phyloP scores from a whole-genome alignment of 2,888 invertebrate species.

The Ommatoiulus sabulosus region DNA sequence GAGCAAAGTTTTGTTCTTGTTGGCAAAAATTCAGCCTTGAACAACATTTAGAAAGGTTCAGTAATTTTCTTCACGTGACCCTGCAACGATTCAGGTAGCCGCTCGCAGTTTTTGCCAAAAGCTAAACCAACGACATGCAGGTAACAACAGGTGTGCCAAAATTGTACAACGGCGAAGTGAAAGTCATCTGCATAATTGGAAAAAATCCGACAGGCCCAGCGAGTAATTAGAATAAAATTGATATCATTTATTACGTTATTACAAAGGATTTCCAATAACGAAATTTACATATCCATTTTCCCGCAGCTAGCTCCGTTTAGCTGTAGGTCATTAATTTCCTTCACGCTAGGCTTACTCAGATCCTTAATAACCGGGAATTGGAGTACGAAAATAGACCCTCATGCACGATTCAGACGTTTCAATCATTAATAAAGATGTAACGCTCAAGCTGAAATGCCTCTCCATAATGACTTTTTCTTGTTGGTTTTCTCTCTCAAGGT shows the following conservation, averaged over 20 bases:
- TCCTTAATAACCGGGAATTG: background rate
- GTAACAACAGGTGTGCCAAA: slow-evolving; percentile 42
- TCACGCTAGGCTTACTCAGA: background rate
- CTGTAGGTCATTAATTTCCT: slow-evolving; percentile 36
- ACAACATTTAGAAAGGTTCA: background rate
- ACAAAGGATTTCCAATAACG: slow-evolving; percentile 30
- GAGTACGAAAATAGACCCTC: slow-evolving; percentile 40
- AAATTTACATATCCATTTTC: slow-evolving; percentile 23
- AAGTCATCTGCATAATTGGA: slow-evolving; percentile 41
- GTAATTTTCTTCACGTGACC: background rate
- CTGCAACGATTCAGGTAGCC: slow-evolving; percentile 9
- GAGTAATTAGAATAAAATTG: slow-evolving; percentile 48
- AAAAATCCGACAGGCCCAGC: background rate
- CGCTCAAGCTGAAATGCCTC: slow-evolving; percentile 14
- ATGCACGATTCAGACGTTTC: slow-evolving; percentile 29
- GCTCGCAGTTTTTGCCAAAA: background rate
- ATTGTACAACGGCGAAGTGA: background rate
- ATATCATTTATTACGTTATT: slow-evolving; percentile 48
- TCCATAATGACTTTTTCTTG: slow-evolving; percentile 37
- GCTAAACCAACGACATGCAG: background rate
- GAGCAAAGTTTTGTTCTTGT: background rate
- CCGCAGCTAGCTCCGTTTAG: background rate
- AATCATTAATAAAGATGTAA: slow-evolving; percentile 47
- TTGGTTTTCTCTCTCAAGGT: slow-evolving; percentile 37
- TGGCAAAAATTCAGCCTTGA: background rate